Evolutionary conservation across 2,113 vertebrate genomes (phyloP).

Genomic region (Loxodonta africana): DNA sequence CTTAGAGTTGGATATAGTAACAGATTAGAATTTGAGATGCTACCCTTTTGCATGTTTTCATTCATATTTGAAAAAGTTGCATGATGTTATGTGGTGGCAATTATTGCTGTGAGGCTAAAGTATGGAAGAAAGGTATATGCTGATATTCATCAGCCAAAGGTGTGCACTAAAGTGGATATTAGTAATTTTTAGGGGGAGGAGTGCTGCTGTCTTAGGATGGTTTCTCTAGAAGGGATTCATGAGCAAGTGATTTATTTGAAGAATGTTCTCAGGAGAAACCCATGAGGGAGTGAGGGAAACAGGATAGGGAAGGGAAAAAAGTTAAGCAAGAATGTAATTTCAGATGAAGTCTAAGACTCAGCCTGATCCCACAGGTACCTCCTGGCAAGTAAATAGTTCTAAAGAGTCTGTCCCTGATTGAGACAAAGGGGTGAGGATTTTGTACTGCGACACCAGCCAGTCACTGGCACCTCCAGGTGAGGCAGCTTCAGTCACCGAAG

Average conservation of each 20-base stretch:
- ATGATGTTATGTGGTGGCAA: neutral
- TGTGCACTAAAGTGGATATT: neutral
- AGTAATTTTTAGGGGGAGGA: neutral
- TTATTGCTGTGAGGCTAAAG: neutral
- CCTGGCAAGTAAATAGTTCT: neutral
- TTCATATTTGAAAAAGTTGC: neutral
- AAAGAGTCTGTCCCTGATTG: neutral
- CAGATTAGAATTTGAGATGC: slow-evolving; percentile 8
- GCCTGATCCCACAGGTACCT: neutral
- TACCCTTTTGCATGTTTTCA: neutral
- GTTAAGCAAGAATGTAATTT: neutral
- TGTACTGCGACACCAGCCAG: neutral
- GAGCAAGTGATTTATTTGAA: neutral
- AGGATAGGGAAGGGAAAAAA: neutral
- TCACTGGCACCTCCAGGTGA: neutral
- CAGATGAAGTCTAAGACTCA: neutral
- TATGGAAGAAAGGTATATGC: neutral
- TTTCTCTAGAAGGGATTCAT: neutral
- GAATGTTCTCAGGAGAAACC: neutral
- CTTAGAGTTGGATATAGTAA: neutral
- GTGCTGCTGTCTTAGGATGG: neutral
- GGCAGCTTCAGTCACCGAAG: neutral
- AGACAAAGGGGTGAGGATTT: neutral
- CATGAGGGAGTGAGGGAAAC: neutral
- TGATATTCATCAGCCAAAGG: neutral